Evolutionary conservation across 1,140 invertebrate genomes (phyloP).

Genomic region (Drosophila grimshawi): DNA sequence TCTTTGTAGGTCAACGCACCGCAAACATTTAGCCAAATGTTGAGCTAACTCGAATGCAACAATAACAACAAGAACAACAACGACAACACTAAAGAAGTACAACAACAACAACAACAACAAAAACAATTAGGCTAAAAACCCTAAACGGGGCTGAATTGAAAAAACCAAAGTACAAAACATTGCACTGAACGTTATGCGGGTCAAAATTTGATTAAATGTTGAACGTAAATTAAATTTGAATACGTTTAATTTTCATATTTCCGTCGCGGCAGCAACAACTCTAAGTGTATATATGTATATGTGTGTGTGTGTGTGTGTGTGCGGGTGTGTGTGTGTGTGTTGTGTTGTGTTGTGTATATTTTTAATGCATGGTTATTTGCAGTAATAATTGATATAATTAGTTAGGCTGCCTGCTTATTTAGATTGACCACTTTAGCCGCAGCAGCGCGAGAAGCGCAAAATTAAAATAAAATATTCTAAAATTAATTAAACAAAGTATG

Average conservation of each 20-base stretch:
- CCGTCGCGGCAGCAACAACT: conserved; percentile 28
- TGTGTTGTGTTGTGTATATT: conserved; percentile 27
- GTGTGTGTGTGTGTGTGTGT: conserved; percentile 12
- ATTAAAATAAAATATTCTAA: neutral
- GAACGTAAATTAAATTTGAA: conserved; percentile 80
- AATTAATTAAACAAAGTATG: neutral
- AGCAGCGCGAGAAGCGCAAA: neutral
- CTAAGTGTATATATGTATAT: neutral
- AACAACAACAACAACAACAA: conserved; percentile 22
- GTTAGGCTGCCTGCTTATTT: conserved; percentile 19
- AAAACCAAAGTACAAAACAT: conserved; percentile 61
- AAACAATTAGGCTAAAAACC: conserved; percentile 8
- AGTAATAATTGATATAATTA: conserved; percentile 72
- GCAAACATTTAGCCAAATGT: conserved; percentile 34
- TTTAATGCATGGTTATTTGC: conserved; percentile 51
- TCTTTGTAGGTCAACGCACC: conserved; percentile 53
- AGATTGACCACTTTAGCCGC: conserved; percentile 6
- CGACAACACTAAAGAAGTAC: neutral
- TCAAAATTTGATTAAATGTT: conserved; percentile 77
- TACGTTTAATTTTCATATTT: conserved; percentile 82
- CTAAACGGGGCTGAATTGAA: conserved; percentile 63
- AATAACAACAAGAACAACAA: conserved; percentile 14
- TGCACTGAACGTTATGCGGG: conserved; percentile 56
- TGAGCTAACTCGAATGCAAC: conserved; percentile 36
- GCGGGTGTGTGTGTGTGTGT: conserved; percentile 12